phyloP scores from a whole-genome alignment of 2,113 vertebrate species.

The Xenopus tropicalis region DNA sequence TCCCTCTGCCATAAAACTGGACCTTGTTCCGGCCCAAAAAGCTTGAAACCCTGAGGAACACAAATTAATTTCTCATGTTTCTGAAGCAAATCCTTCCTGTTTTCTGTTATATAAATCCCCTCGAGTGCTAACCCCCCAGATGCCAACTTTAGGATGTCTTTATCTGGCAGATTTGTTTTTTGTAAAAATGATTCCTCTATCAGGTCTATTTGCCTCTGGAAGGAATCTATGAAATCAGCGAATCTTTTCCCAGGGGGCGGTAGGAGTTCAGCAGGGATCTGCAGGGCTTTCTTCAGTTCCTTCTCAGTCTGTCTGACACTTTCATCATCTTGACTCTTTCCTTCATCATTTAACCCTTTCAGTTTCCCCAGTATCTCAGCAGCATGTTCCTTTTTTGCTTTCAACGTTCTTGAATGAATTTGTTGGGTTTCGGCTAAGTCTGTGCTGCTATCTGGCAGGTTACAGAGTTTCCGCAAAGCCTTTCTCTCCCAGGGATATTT shows the following conservation, averaged over 20 bases:
- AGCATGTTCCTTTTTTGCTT: constrained; percentile 12
- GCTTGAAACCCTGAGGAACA: constrained; percentile 45
- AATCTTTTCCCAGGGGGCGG: fast-evolving
- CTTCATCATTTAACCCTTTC: constrained; percentile 16
- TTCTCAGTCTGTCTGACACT: constrained; percentile 17
- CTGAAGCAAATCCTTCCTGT: constrained; percentile 9
- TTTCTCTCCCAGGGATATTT: constrained; percentile 36
- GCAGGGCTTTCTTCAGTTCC: constrained; percentile 41
- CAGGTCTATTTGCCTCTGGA: constrained; percentile 39
- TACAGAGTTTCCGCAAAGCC: constrained; percentile 44
- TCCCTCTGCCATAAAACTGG: constrained; percentile 44
- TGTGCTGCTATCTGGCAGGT: neutral
- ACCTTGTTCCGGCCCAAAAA: constrained; percentile 46
- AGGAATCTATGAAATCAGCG: neutral
- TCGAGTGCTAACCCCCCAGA: constrained; percentile 62
- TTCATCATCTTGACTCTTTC: neutral
- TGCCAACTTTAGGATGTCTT: constrained; percentile 22
- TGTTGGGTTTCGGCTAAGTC: neutral
- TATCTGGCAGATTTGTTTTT: constrained; percentile 24
- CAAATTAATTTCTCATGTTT: constrained; percentile 54
- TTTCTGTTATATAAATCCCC: constrained; percentile 57
- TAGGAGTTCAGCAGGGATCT: constrained; percentile 40
- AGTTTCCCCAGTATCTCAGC: constrained; percentile 20
- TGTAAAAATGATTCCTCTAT: neutral
- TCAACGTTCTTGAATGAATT: neutral